A percentile compares a stretch with the other conserved stretches of the same genome.
phyloP scores from a whole-genome alignment of 2,888 invertebrate species.

The Anarsia innoxiella region DNA sequence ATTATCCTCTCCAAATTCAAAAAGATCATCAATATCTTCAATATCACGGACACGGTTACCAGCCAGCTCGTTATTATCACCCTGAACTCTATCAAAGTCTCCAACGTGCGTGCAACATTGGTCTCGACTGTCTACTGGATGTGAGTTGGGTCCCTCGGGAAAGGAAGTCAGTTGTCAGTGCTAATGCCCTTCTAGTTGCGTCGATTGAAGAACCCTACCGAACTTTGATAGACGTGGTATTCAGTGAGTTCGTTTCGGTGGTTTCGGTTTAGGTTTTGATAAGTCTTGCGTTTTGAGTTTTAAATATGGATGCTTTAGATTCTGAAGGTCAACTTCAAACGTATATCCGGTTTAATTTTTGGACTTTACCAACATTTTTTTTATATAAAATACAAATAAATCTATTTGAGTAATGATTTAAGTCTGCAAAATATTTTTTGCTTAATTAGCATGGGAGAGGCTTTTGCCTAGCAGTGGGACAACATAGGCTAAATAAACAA shows the following conservation, averaged over 20 bases:
- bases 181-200: slow-evolving; percentile 70
- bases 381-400: too few relatives aligned
- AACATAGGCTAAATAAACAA: too few relatives aligned
- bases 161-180: slow-evolving; percentile 63
- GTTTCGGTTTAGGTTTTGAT: slow-evolving; percentile 23
- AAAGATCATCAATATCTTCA: neutral
- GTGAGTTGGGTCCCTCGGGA: slow-evolving; percentile 43
- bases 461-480: too few relatives aligned
- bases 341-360: too few relatives aligned
- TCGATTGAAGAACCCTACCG: slow-evolving; percentile 64
- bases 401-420: too few relatives aligned
- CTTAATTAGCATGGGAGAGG: too few relatives aligned
- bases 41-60: slow-evolving; percentile 6
- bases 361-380: too few relatives aligned
- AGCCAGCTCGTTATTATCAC: neutral
- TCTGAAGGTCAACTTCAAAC: too few relatives aligned
- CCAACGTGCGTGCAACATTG: neutral
- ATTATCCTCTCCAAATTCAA: too few relatives aligned
- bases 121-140: slow-evolving; percentile 24
- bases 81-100: slow-evolving; percentile 1
- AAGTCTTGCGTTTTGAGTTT: neutral
- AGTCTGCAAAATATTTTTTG: too few relatives aligned
- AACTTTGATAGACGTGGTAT: slow-evolving; percentile 67
- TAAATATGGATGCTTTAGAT: too few relatives aligned
- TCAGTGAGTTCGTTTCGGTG: slow-evolving; percentile 43